A percentile compares a stretch with the other conserved stretches of the same genome.
Evolutionary conservation across 2,797 vertebrate genomes (phyloP).

Genomic region (Hybognathus amarus): DNA sequence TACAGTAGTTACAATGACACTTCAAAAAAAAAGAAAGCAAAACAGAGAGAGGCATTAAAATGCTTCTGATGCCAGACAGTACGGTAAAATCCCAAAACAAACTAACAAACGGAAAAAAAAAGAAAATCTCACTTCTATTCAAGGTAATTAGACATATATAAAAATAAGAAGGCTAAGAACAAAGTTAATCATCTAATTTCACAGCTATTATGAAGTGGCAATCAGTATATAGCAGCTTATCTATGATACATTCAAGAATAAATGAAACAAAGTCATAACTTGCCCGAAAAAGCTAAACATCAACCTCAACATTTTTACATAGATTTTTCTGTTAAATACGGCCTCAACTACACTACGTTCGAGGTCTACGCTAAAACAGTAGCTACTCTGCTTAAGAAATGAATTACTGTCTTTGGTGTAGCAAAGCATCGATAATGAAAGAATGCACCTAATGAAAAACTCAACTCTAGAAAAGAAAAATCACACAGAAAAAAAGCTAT

Average conservation of each 20-base stretch:
- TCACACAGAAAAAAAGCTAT: conserved; percentile 63
- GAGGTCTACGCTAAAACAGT: conserved; percentile 89
- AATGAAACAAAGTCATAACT: conserved; percentile 92
- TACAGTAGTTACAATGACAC: conserved; percentile 99
- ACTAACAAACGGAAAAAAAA: neutral
- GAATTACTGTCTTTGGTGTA: conserved; percentile 99
- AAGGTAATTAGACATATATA: conserved; percentile 87
- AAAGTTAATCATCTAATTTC: conserved; percentile 97
- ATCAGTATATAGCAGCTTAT: conserved; percentile 99
- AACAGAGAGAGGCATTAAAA: conserved; percentile 82
- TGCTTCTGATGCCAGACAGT: conserved; percentile 74
- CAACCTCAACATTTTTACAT: conserved; percentile 83
- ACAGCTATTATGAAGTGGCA: conserved; percentile 99
- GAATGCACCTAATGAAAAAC: conserved; percentile 72
- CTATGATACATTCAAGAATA: conserved; percentile 99
- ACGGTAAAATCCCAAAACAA: conserved; percentile 78
- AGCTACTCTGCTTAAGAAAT: conserved; percentile 91
- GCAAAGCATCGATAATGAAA: conserved; percentile 79
- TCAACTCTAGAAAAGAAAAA: conserved; percentile 68
- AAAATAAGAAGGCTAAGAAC: conserved; percentile 90
- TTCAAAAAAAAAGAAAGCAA: conserved; percentile 93
- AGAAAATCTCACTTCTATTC: conserved; percentile 80
- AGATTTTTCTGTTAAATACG: conserved; percentile 73
- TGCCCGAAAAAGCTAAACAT: conserved; percentile 89
- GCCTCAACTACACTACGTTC: conserved; percentile 86